Evolutionary conservation across 2,888 invertebrate species (phyloP), one percentile per base, ranked within the genome.

Genomic region (Plusia festucae): DNA sequence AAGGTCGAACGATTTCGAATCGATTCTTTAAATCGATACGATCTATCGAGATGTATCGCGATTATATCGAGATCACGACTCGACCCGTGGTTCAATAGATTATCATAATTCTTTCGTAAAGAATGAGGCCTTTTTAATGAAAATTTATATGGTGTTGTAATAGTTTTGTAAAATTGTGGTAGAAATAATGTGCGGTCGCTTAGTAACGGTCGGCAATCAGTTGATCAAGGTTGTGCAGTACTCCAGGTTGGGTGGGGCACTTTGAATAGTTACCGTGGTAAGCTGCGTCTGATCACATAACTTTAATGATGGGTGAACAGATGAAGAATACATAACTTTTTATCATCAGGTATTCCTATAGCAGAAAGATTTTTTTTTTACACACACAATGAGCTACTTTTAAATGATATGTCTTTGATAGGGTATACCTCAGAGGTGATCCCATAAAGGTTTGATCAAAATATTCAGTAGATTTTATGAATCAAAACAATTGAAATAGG

Each of bases 41-140:
- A 90, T 88, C 90, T 80, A 82, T 72, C 77, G 81, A 88, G 88
- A 89, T 87, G 80, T 85, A 83, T 82, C 75, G 76, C 73, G 85
- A 87, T 85, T 80, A 68, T 81, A 81, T 82, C 74, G 75, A 65
- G 82, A 86, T 87, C 91, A 91, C 91, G 91, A 91, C 65, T 83
- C 84, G 91, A 91, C 90, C 90, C 71, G 70, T 55, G 70, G 90
- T 86, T 90, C 90, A 89, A 88, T 87, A 84, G 90, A 91, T 90
- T 86, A 87, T 79, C 82, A 86, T 83, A 83, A 82, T 79, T 78
- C 78, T 75, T 79, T 73, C 62, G 73, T 61, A 77, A 80, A 81
- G 80, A 79, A 79, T 78, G 75, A 70, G 67, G 65, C 60, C 60
- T 79, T 75, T 82, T 74, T 73, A 79, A 77, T 78, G 75, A 81